Conservation (phyloP, 2,113 vertebrate genomes). For the Electrona antarctica region DNA sequence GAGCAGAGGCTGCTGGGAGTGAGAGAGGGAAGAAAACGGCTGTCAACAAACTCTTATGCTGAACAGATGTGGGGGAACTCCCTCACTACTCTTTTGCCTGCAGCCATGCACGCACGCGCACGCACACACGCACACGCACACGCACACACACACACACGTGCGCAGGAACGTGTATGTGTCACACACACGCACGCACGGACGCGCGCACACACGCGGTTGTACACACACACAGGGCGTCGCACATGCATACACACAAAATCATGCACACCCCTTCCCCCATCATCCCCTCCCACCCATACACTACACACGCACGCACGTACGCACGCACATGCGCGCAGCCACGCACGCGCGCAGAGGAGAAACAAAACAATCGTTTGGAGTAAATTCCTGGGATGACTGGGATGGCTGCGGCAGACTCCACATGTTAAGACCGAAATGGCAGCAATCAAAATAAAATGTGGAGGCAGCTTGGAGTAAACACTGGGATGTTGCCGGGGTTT, state of each 20-base stretch:
- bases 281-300: not conserved
- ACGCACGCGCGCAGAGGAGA: constrained; percentile 25
- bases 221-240: not conserved
- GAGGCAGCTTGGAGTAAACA: constrained; percentile 54
- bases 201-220: not conserved
- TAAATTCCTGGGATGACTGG: constrained; percentile 77
- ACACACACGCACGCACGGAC: not conserved
- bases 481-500: constrained; percentile 2
- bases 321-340: not conserved
- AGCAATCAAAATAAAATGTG: constrained; percentile 48
- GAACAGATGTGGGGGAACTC: constrained; percentile 84
- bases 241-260: constrained; percentile 25
- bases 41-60: constrained; percentile 84
- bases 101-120: constrained; percentile 54
- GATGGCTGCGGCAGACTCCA: constrained; percentile 63
- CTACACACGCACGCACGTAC: constrained; percentile 37
- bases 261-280: not conserved
- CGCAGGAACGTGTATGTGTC: too few species aligned
- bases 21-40: constrained; percentile 53
- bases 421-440: constrained; percentile 55
- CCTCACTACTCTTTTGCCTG: constrained; percentile 69
- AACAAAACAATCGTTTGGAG: constrained; percentile 80
- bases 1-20: constrained; percentile 9
- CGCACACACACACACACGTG: too few species aligned
- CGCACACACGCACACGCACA: constrained; percentile 1